A percentile compares a stretch with the other conserved stretches of the same genome.
phyloP scores from a whole-genome alignment of 2,113 vertebrate genomes.

The Peromyscus maniculatus region DNA sequence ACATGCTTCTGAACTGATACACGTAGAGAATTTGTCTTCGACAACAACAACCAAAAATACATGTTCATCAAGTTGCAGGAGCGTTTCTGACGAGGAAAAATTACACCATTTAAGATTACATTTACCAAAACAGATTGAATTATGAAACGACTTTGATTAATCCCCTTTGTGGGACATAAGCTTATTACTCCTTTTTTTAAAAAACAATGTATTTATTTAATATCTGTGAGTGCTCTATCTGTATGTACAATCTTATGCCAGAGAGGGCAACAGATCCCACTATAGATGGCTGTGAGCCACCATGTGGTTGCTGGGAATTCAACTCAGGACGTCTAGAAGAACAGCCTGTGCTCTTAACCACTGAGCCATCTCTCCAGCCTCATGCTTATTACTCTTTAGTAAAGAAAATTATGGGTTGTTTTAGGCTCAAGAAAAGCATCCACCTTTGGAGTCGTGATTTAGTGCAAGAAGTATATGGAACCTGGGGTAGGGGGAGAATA shows the following conservation, averaged over 20 bases:
- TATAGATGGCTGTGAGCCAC: too few relatives aligned
- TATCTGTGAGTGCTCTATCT: too few relatives aligned
- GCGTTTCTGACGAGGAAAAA: not conserved
- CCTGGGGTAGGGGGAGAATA: not conserved
- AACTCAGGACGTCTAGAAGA: too few relatives aligned
- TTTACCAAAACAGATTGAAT: constrained; percentile 30
- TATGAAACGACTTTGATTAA: not conserved
- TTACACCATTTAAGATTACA: not conserved
- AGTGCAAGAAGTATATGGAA: not conserved
- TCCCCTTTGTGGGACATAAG: not conserved
- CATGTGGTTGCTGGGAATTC: too few relatives aligned
- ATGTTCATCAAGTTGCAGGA: not conserved
- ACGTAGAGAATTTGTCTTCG: constrained; percentile 31
- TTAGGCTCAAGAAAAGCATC: not conserved
- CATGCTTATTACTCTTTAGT: not conserved
- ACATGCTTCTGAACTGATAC: not conserved
- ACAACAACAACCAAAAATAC: not conserved
- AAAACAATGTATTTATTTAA: too few relatives aligned
- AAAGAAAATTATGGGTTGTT: not conserved
- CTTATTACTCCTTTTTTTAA: not conserved
- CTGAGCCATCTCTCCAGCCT: too few relatives aligned
- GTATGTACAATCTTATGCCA: too few relatives aligned
- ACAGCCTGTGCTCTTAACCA: too few relatives aligned
- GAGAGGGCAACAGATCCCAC: too few relatives aligned
- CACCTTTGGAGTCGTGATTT: not conserved